phyloP scores from a whole-genome alignment of 2,113 vertebrate genomes.

The Calonectris borealis region DNA sequence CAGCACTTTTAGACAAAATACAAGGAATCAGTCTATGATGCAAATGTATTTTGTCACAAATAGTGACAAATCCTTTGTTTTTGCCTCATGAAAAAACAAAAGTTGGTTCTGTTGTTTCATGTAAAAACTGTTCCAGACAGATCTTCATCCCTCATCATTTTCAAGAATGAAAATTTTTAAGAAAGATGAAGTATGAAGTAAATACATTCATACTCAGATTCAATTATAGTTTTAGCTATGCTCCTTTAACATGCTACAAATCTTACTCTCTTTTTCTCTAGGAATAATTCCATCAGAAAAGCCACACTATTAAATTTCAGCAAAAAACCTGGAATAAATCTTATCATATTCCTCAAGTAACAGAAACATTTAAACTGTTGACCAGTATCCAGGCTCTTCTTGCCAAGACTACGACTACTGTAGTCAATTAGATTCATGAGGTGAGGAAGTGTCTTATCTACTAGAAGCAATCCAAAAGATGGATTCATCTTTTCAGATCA shows the following conservation, averaged over 20 bases:
- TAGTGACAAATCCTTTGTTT: conserved; percentile 56
- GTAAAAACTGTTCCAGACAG: conserved; percentile 29
- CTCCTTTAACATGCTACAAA: conserved; percentile 8
- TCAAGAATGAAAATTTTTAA: conserved; percentile 1
- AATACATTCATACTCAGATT: neutral
- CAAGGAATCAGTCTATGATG: neutral
- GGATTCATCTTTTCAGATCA: conserved; percentile 45
- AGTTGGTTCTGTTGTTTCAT: neutral
- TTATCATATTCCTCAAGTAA: neutral
- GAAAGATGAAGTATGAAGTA: conserved; percentile 1
- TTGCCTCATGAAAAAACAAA: neutral
- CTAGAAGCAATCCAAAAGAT: conserved; percentile 11
- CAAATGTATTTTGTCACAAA: conserved; percentile 46
- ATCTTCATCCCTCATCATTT: conserved; percentile 31
- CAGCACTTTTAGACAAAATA: conserved; percentile 9
- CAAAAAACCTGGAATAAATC: neutral
- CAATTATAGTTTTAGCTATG: neutral
- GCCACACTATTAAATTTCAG: neutral
- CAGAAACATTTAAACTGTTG: neutral
- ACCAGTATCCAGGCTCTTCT: neutral
- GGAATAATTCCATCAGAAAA: neutral
- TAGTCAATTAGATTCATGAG: conserved; percentile 6
- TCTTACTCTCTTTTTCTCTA: neutral
- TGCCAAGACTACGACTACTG: neutral
- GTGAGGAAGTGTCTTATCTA: conserved; percentile 39